phyloP scores from a whole-genome alignment of 2,888 invertebrate species.

The Rhogogaster chlorosoma region DNA sequence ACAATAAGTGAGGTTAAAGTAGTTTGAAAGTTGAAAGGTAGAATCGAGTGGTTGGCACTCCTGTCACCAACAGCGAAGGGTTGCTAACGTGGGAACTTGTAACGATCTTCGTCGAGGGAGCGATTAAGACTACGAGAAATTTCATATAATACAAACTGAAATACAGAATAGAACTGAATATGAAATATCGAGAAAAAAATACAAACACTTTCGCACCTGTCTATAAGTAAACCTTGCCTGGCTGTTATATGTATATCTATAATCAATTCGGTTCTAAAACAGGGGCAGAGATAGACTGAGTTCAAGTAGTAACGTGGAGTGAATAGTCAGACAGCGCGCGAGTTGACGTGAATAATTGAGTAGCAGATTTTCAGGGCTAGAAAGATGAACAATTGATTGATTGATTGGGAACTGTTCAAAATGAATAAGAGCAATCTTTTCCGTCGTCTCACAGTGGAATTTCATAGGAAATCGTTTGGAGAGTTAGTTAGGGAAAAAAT shows the following conservation, averaged over 20 bases:
- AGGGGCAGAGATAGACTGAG: neutral
- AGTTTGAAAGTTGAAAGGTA: conserved; percentile 30
- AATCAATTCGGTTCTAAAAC: too few relatives aligned
- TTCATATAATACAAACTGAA: neutral
- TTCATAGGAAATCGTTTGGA: neutral
- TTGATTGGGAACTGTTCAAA: neutral
- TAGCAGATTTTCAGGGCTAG: neutral
- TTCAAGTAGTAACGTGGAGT: conserved; percentile 42
- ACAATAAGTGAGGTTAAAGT: conserved; percentile 16
- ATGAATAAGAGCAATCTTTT: neutral
- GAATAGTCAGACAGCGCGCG: conserved; percentile 50
- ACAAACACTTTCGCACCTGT: neutral
- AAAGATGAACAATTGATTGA: neutral
- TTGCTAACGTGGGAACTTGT: conserved; percentile 33
- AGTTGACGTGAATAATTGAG: neutral
- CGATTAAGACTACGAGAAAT: conserved; percentile 36
- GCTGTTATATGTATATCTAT: neutral
- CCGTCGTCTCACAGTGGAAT: neutral
- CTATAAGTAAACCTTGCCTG: neutral
- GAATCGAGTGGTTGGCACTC: conserved; percentile 35
- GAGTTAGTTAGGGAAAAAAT: neutral
- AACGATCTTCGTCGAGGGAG: conserved; percentile 32
- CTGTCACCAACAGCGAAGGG: neutral
- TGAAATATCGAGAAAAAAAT: neutral
- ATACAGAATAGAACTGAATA: neutral